phyloP scores from a whole-genome alignment of 2,113 vertebrate species.

The Oriolus oriolus region DNA sequence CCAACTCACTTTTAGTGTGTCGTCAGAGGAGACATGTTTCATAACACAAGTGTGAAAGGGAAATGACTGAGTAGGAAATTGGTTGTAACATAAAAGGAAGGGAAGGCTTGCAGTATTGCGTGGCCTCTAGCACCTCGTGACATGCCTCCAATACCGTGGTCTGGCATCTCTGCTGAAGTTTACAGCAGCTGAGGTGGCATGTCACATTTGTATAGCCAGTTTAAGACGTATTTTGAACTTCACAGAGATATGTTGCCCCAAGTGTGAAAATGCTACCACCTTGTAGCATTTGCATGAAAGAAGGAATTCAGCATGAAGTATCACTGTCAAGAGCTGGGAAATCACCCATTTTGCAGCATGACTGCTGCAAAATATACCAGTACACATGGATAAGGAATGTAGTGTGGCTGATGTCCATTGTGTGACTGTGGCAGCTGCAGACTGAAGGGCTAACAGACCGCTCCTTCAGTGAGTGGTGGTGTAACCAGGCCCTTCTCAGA shows the following conservation, averaged over 20 bases:
- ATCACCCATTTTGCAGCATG: not conserved
- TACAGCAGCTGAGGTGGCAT: not conserved
- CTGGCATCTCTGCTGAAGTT: not conserved
- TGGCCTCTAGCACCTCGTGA: not conserved
- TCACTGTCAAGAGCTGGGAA: not conserved
- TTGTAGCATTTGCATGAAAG: not conserved
- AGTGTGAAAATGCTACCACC: not conserved
- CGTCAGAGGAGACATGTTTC: not conserved
- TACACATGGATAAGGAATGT: not conserved
- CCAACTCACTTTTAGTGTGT: not conserved
- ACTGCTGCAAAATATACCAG: not conserved
- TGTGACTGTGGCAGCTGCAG: not conserved
- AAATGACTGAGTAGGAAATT: not conserved
- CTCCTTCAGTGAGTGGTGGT: fast-evolving
- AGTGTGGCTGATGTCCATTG: not conserved
- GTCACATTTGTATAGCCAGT: not conserved
- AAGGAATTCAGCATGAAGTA: not conserved
- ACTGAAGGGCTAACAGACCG: fast-evolving
- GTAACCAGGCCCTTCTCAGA: not conserved
- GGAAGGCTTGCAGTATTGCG: not conserved
- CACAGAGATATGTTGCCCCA: not conserved
- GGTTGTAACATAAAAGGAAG: not conserved
- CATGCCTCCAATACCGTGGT: not conserved
- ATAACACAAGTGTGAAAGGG: not conserved
- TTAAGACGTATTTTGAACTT: not conserved